Conservation (phyloP, 2,888 invertebrate genomes). For the Cantharis rufa region DNA sequence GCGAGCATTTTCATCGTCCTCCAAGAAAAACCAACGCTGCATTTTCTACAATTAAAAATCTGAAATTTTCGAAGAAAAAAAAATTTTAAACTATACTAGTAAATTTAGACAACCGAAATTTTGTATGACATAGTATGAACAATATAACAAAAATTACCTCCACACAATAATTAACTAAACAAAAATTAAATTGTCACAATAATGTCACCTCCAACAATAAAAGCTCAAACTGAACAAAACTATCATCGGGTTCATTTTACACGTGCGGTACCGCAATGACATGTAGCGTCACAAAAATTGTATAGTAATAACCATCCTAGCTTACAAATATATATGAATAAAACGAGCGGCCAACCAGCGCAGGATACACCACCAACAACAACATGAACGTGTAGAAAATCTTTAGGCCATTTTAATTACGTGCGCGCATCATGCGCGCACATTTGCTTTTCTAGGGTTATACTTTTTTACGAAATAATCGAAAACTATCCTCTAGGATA, state of each 20-base stretch:
- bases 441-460: constrained; percentile 8
- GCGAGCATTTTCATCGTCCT: constrained; percentile 57
- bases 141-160: constrained; percentile 14
- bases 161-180: neutral
- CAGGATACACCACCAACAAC: neutral
- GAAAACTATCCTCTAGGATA: neutral
- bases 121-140: neutral
- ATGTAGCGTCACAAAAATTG: neutral
- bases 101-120: neutral
- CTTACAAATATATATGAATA: neutral
- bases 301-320: neutral
- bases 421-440: constrained; percentile 5
- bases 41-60: constrained; percentile 48
- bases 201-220: constrained; percentile 21
- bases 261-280: neutral
- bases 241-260: neutral
- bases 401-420: neutral
- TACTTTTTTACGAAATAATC: neutral
- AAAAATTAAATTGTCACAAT: constrained; percentile 5
- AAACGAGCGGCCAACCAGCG: neutral
- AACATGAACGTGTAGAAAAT: neutral
- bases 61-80: constrained; percentile 10
- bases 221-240: constrained; percentile 16
- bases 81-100: neutral
- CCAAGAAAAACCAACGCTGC: constrained; percentile 71